Percentiles rank a stretch among this genome's conserved stretches.
phyloP scores from a whole-genome alignment of 2,888 invertebrate genomes.

The Macrostomum cliftonense region DNA sequence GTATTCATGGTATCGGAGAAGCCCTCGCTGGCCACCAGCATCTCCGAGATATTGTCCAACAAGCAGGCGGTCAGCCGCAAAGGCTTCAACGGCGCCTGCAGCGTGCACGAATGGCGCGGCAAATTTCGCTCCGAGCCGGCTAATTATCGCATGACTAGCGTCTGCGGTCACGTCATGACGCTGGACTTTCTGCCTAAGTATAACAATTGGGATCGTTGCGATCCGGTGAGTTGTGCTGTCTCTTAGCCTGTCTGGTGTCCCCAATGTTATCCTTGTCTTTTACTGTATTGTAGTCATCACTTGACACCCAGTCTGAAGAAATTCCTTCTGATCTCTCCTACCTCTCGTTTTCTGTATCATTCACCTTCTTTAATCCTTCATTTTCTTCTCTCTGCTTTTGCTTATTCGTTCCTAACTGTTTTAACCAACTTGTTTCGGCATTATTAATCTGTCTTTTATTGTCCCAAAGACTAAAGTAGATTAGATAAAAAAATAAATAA shows the following conservation, averaged over 20 bases:
- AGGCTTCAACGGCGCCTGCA: constrained; percentile 73
- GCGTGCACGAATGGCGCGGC: constrained; percentile 71
- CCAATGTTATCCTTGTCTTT: too few relatives aligned
- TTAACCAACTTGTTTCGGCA: too few relatives aligned
- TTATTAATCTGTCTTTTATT: too few relatives aligned
- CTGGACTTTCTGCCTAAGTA: constrained; percentile 73
- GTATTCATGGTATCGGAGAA: constrained; percentile 93
- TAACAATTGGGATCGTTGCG: constrained; percentile 91
- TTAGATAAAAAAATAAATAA: too few relatives aligned
- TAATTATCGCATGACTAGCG: constrained; percentile 72
- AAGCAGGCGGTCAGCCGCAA: constrained; percentile 56
- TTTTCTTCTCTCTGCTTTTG: too few relatives aligned
- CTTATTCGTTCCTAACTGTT: too few relatives aligned
- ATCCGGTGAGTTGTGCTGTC: constrained; percentile 51
- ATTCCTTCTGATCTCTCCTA: too few relatives aligned
- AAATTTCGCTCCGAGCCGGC: constrained; percentile 28
- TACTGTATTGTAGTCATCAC: too few relatives aligned
- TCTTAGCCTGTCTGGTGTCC: not conserved
- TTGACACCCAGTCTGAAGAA: too few relatives aligned
- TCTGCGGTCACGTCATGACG: constrained; percentile 93
- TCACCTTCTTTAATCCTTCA: too few relatives aligned
- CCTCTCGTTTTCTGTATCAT: too few relatives aligned
- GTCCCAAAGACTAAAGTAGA: too few relatives aligned
- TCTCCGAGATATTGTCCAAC: constrained; percentile 78
- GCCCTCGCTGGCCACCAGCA: constrained; percentile 81